phyloP scores from a whole-genome alignment of 2,113 vertebrate genomes.

The Delphinus delphis region DNA sequence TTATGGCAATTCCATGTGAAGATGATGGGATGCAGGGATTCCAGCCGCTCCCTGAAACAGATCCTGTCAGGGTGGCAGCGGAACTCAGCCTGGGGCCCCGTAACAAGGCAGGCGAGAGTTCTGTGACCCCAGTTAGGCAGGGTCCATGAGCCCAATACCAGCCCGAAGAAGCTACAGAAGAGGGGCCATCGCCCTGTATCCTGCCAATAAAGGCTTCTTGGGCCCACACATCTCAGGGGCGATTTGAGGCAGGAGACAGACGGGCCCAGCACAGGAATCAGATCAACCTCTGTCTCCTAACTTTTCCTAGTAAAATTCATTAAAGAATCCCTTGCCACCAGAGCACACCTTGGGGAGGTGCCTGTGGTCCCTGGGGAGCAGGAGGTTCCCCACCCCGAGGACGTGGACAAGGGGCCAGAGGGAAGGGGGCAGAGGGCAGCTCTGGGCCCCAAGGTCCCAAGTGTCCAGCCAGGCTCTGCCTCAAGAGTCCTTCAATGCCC shows the following conservation, averaged over 20 bases:
- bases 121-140: neutral
- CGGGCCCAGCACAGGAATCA: too few relatives aligned
- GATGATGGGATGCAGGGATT: neutral
- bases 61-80: neutral
- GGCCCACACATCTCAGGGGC: neutral
- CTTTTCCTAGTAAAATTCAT: conserved; percentile 24
- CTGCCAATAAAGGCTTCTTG: neutral
- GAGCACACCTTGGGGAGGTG: neutral
- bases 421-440: too few relatives aligned
- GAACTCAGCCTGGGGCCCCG: neutral
- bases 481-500: too few relatives aligned
- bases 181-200: too few relatives aligned
- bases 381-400: neutral
- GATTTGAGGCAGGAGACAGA: neutral
- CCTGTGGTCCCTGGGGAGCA: fast-evolving
- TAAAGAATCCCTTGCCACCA: neutral
- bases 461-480: too few relatives aligned
- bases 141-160: neutral
- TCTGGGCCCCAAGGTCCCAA: neutral
- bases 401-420: neutral
- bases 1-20: neutral
- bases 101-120: too few relatives aligned
- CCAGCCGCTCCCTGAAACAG: too few relatives aligned
- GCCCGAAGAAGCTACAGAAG: neutral
- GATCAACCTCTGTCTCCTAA: fast-evolving